Evolutionary conservation across 2,888 invertebrate genomes (phyloP), one percentile per base, ranked within the genome.

Genomic region (Platycheirus rosarum): DNA sequence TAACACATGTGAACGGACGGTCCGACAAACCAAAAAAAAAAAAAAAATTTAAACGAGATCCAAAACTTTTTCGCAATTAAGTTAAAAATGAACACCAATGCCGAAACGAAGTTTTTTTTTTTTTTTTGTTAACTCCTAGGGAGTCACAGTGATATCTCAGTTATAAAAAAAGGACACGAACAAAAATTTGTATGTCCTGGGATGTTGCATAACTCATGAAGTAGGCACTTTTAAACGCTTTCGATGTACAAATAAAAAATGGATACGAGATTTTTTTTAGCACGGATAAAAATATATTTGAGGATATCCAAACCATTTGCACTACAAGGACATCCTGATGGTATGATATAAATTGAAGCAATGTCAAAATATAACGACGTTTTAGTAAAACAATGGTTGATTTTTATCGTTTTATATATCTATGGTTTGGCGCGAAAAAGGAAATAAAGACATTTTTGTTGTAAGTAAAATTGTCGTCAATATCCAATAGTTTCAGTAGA

Each of bases 321-420:
- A 75, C 49, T 63, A 51, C 55, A 57, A 26, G 80, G 37, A 66
- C 46, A 75, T 82, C 71, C 82, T 66, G 77, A 73, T 76, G 75
- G 80, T 70, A 70, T 70, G 80, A 80, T 76, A 80, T 82, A 82
- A 77, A 82, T 82, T 82, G 82, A 82, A 68, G 82, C 55, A 68
- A 77, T 77, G 82, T 82, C 82, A 82, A 82, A 82, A 82, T 82
- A 82, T 82, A 82, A 82, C 82, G 82, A 82, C 82, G 68, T 82
- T 82, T 23, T 82, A 82, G 77, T 77, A 73, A 82, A 82, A 82
- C 77, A 82, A n/a, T n/a, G n/a, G n/a, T 82, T 82, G 77, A 82
- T 77, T 73, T 77, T 63, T 53, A 62, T 73, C 46, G 60, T 71
- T 62, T n/a, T 13, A 66, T 70, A 80, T 46, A 65, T 32, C 57